Evolutionary conservation across 1,140 invertebrate species (phyloP), one percentile per base, ranked within the genome.

Genomic region (Ditylenchus dipsaci): DNA sequence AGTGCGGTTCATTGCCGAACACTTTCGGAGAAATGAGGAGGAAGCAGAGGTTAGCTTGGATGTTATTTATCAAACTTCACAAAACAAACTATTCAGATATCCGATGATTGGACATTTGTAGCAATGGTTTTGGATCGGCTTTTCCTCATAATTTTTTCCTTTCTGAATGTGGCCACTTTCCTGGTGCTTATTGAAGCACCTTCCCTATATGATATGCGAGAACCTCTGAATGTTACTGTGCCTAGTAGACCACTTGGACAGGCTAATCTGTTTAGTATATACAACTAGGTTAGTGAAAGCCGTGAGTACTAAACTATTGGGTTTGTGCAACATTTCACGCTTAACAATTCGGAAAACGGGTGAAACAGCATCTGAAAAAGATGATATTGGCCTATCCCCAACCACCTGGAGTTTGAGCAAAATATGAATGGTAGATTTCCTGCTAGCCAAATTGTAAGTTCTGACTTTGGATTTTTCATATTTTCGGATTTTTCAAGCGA

Each of bases 41-140:
- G 19, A 63, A 66, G 27, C 38, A 45, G 19, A 81, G 49, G 78
- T 78, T 8, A 71, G 77, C 26, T 61, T 61, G 3, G 27, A 3
- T 61, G 3, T 21, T 19, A 61, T 3, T 13, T 11, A 17, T 5
- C n/a, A 53, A 3, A 53, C 1, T 19, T 26, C 15, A 26, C 23
- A 53, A 7, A 7, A 11, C 15, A 43, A 21, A 30, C 17, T 45
- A 61, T 78, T 17, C 38, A 80, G 76, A 82, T 81, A 38, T 78
- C 79, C 5, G 93, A 96, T 85, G 96, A 99, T 85, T 99, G 96
- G 96, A 97, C 96, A 82, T 99, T 97, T 84, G 93, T 98, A 1
- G 96, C 96, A 43, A 95, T 97, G 91, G 95, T 98, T 38, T 93
- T 99, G 76, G 96, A 99, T 87, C 88, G 96, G 76, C 86, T 98